Percentiles rank a stretch among this genome's conserved stretches.
These are phyloP conservation scores for Hydrochoerus hydrochaeris DNA, from an alignment of 2,113 vertebrate species.

Conservation along the genomic window DNA sequence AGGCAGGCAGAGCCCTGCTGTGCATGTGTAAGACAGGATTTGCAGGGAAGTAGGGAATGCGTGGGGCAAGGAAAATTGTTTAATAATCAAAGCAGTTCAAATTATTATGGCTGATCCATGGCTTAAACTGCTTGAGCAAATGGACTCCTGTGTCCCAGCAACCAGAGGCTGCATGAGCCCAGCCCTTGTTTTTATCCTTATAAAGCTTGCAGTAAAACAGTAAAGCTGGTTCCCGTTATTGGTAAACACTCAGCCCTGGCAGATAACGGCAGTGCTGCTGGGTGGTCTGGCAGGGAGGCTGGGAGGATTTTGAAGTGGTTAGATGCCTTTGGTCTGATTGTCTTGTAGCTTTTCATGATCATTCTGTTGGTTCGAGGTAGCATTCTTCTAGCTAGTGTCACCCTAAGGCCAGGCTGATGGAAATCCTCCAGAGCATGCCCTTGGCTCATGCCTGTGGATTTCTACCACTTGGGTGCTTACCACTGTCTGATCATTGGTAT, in stretches of 20 bases:
- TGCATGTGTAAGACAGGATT: constrained; percentile 82
- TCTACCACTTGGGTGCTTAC: constrained; percentile 53
- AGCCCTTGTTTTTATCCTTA: constrained; percentile 91
- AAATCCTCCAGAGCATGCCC: constrained; percentile 56
- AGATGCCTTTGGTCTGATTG: constrained; percentile 86
- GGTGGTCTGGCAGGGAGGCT: constrained; percentile 90
- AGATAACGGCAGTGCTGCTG: constrained; percentile 90
- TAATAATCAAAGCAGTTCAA: constrained; percentile 85
- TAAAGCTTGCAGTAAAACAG: constrained; percentile 91
- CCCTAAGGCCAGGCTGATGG: constrained; percentile 9
- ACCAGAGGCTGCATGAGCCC: constrained; percentile 85
- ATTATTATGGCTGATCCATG: constrained; percentile 87
- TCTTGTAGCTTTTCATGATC: constrained; percentile 82
- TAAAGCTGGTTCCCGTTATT: constrained; percentile 92
- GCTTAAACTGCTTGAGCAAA: constrained; percentile 87
- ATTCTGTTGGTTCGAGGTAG: constrained; percentile 84
- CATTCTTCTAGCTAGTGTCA: constrained; percentile 75
- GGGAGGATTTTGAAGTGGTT: constrained; percentile 86
- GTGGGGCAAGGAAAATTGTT: constrained; percentile 84
- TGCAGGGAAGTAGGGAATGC: constrained; percentile 81
- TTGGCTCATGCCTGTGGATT: constrained; percentile 62
- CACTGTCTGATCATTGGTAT: constrained; percentile 43
- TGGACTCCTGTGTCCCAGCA: constrained; percentile 86
- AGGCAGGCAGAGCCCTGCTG: constrained; percentile 56
- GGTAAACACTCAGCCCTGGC: constrained; percentile 91